phyloP scores from a whole-genome alignment of 2,113 vertebrate species.

The Menidia beryllina region DNA sequence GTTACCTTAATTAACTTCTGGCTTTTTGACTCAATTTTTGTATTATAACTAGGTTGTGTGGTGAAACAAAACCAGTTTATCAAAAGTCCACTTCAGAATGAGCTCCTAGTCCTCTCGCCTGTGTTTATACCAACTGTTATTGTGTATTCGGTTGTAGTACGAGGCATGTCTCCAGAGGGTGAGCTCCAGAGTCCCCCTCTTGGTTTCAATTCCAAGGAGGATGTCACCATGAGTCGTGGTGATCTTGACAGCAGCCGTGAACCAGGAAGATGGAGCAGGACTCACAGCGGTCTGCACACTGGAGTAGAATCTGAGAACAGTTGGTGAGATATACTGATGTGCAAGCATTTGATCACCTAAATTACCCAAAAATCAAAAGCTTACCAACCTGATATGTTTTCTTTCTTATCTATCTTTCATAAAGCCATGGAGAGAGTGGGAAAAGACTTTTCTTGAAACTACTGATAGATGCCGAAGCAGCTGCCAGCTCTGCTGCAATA shows the following conservation, averaged over 20 bases:
- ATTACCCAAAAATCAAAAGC: background rate
- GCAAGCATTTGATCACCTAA: background rate
- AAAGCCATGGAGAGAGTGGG: constrained; percentile 48
- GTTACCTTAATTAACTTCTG: constrained; percentile 31
- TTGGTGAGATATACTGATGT: constrained; percentile 48
- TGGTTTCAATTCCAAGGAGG: constrained; percentile 52
- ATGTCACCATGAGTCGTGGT: constrained; percentile 31
- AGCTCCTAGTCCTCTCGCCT: background rate
- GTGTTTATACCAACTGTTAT: background rate
- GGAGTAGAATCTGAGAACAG: constrained; percentile 35
- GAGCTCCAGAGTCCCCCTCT: constrained; percentile 38
- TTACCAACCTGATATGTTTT: background rate
- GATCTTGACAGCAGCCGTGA: constrained; percentile 36
- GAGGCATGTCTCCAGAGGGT: constrained; percentile 67
- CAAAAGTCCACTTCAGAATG: background rate
- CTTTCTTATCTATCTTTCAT: constrained; percentile 32
- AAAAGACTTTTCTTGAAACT: constrained; percentile 70
- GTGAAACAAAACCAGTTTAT: background rate
- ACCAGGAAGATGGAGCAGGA: constrained; percentile 19
- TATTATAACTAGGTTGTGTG: background rate
- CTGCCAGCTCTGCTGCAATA: constrained; percentile 77
- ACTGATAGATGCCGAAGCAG: constrained; percentile 80
- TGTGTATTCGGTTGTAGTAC: constrained; percentile 13
- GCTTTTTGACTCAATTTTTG: background rate
- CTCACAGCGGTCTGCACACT: constrained; percentile 17